Percentiles rank a stretch among this genome's conserved stretches.
phyloP scores from a whole-genome alignment of 2,113 vertebrate species.

The Perca flavescens region DNA sequence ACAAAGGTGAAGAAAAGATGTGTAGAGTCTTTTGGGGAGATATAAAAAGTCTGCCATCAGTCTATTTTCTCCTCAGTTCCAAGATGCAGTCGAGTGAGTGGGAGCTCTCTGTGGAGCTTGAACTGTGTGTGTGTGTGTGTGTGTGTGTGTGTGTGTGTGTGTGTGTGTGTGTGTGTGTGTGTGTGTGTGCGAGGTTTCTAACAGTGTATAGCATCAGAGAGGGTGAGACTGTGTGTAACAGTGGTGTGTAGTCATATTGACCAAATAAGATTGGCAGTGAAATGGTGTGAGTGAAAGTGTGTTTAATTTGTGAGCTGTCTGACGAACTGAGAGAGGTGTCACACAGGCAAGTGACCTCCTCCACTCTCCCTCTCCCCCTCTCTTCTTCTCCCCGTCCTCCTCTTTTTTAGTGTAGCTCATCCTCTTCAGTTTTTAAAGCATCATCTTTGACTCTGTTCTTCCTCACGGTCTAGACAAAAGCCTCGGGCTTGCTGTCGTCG shows the following conservation, averaged over 20 bases:
- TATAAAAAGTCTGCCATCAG: background rate
- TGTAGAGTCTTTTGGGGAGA: slow-evolving; percentile 11
- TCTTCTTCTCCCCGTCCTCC: background rate
- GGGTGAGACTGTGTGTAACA: slow-evolving; percentile 49
- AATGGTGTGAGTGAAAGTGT: slow-evolving; percentile 29
- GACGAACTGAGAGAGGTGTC: slow-evolving; percentile 28
- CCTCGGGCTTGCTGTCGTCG: slow-evolving; percentile 87
- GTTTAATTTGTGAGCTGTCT: background rate
- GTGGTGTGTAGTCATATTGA: slow-evolving; percentile 48
- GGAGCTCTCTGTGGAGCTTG: background rate
- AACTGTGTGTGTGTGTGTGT: background rate
- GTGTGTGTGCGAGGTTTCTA: slow-evolving; percentile 18
- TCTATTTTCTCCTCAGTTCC: slow-evolving; percentile 28
- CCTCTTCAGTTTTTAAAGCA: background rate
- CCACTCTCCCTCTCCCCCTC: background rate
- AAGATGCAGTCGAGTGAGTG: slow-evolving; percentile 18
- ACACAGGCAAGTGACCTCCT: background rate
- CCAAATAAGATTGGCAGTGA: slow-evolving; percentile 23
- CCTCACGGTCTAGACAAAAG: slow-evolving; percentile 86
- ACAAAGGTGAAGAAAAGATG: slow-evolving; percentile 2
- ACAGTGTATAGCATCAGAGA: slow-evolving; percentile 40
- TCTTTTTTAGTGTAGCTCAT: background rate
- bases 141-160: slow-evolving; percentile 4
- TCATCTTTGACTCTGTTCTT: background rate
- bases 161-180: slow-evolving; percentile 19